Percentiles rank a stretch among this genome's conserved stretches.
phyloP scores from a whole-genome alignment of 2,113 vertebrate genomes.

The Serilophus lunatus region DNA sequence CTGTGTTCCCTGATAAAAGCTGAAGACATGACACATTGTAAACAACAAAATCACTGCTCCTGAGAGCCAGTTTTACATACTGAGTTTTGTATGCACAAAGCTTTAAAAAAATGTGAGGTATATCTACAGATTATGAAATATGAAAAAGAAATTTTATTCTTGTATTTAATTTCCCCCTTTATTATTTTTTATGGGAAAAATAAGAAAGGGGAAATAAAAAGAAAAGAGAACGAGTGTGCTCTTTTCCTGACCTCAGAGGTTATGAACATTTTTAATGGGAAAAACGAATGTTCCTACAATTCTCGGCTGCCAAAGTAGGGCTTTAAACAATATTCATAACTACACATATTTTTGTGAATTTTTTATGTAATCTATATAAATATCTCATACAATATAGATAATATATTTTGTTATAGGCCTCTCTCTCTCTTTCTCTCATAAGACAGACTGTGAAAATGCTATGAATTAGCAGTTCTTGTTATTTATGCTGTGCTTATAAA shows the following conservation, averaged over 20 bases:
- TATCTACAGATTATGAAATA: background rate
- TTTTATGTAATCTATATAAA: background rate
- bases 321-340: background rate
- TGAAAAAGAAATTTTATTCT: background rate
- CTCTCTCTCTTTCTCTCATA: background rate
- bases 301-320: background rate
- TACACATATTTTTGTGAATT: background rate
- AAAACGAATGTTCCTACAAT: background rate
- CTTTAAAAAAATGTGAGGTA: background rate
- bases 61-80: background rate
- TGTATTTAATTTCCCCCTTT: background rate
- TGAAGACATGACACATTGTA: background rate
- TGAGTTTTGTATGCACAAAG: background rate
- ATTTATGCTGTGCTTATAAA: background rate
- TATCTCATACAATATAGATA: background rate
- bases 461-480: background rate
- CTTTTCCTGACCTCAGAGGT: background rate
- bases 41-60: background rate
- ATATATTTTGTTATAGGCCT: background rate
- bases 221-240: rapidly evolving
- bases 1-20: background rate
- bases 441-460: background rate
- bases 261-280: background rate
- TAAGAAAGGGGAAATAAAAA: background rate
- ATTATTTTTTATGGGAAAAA: background rate